Base-by-base conservation (phyloP, 2,113 vertebrate species). In the Pygoscelis antarcticus region DNA sequence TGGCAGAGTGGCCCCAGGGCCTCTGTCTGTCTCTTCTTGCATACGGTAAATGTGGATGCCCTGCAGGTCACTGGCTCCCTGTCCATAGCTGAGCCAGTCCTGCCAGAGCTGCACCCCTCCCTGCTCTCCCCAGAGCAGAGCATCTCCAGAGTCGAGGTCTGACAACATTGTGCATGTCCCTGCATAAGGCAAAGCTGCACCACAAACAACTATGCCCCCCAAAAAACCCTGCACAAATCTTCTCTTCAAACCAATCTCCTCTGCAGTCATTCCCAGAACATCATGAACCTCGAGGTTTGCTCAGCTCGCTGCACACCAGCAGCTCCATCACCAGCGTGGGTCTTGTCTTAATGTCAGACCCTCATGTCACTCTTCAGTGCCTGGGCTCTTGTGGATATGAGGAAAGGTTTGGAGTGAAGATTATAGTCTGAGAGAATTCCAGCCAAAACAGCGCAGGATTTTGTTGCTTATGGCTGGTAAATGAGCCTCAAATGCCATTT, bases 321-420 rank as follows among this genome's bases (percentile, higher is more conserved):
- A 30, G 40, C 70, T 46, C 36, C 46, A 7, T 3, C 15, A 8
- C 5, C 34, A 7, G 34, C 2, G 7, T 1, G 21, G 20, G 9
- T 9, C 44, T 15, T 32, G 38, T 52, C 46, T 38, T 14, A 1
- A 2, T 19, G 18, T 13, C 85, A 87, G 54, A 25, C n/a, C 69
- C 55, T 34, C 64, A 2, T 0, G 15, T 30, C 58, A 7, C 57
- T 60, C 68, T 6, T 38, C 40, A 12, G 14, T 19, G 49, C 52
- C 36, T 1, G 4, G 16, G 36, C 16, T 52, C 23, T 9, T 22
- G 58, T 15, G 42, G 44, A 0, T 29, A 1, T 8, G 0, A 1
- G 29, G 77, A 55, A 32, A 62, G 40, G 22, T 38, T n/a, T 60
- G 58, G 60, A 49, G 51, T 23, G 49, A 46, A 8, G 85, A 11